Evolutionary conservation across 2,888 invertebrate species (phyloP).

Genomic region (Metellina segmentata): DNA sequence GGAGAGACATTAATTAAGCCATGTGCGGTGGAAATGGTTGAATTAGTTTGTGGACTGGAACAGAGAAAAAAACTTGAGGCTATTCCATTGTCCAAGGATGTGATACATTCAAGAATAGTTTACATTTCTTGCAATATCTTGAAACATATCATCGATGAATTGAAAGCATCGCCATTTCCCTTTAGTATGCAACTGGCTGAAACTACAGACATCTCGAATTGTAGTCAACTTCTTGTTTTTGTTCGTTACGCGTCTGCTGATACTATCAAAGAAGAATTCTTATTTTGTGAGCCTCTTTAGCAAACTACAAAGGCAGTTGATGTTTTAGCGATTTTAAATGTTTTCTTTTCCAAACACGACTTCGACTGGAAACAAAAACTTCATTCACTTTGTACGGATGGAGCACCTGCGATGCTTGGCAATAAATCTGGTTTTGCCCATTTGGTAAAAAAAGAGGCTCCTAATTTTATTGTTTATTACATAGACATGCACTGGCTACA

Average conservation of each 20-base stretch:
- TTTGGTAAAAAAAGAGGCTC: no score
- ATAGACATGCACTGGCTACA: conserved; percentile 56
- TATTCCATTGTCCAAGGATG: conserved; percentile 72
- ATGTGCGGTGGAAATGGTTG: conserved; percentile 64
- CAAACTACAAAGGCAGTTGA: conserved; percentile 64
- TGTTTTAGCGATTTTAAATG: conserved; percentile 66
- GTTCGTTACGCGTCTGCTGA: conserved; percentile 66
- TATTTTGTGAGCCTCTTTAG: conserved; percentile 71
- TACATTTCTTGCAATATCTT: conserved; percentile 69
- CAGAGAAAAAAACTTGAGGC: conserved; percentile 72
- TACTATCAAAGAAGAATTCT: conserved; percentile 72
- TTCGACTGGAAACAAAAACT: no score
- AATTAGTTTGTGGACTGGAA: conserved; percentile 69
- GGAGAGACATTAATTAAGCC: conserved; percentile 68
- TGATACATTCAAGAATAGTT: conserved; percentile 68
- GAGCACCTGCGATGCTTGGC: no score
- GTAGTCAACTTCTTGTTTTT: conserved; percentile 63
- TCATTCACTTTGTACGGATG: no score
- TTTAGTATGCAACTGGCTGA: conserved; percentile 79
- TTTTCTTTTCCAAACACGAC: background rate
- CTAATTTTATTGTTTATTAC: no score
- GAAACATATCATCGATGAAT: conserved; percentile 66
- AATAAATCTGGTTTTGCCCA: no score
- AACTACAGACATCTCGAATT: conserved; percentile 81
- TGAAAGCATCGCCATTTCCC: conserved; percentile 67